Base-by-base conservation (phyloP, 2,888 invertebrate genomes). In the Himalopsyche tibetana region DNA sequence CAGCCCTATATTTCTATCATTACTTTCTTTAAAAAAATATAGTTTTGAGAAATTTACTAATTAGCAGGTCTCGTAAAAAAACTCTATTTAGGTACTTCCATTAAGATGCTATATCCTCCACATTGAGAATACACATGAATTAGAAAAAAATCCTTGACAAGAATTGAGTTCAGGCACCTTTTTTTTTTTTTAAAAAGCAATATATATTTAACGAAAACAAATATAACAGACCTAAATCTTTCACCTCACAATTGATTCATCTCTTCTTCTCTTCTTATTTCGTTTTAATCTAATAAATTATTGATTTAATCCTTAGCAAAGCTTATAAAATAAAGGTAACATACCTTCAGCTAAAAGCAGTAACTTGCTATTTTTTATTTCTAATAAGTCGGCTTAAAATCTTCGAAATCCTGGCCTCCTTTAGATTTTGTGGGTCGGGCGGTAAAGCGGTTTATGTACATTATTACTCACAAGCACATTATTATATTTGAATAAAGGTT, bases 401-500 rank as follows among this genome's bases (percentile, higher is more conserved):
- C 28, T 63, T 63, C 63, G 1, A 19, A 19, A 63, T 19, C 28
- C 11, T 19, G 11, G 11, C 19, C 28, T 6, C 9, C 63, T 63
- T 63, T 28, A 15, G 4, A 51, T 15, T 51, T 15, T 51, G 15
- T 51, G 51, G 51, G 51, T 51, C 51, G 51, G 51, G 12, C 51
- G 15, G 5, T 0, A 15, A 4, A 51, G 51, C 51, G 15, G 51
- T 63, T 15, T 63, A 6, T 28, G 19, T 63, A 63, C 63, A 63
- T 6, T 63, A 63, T 63, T 63, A 63, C 19, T n/a, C 63, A 63
- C 63, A 19, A 63, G 28, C 28, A 19, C 81, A 81, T 81, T 81
- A 28, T 28, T 81, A 81, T 81, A 81, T 81, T 81, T 45, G 45
- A 81, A 81, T 81, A 45, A n/a, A 81, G 40, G 40, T 45, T 40